Base-by-base conservation (phyloP, 2,113 vertebrate genomes). In the Lepisosteus osseus region DNA sequence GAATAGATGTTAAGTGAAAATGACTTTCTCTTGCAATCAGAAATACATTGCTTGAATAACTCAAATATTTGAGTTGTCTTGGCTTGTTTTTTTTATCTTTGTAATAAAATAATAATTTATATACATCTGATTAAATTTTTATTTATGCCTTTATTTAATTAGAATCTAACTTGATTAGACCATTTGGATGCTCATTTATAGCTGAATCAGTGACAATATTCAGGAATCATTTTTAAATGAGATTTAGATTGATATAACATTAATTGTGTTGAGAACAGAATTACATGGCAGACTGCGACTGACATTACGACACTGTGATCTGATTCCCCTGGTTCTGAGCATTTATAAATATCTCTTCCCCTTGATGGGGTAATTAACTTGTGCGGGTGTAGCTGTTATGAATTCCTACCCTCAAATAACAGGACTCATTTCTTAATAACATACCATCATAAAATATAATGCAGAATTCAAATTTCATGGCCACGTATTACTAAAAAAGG, bases 101-200 rank as follows among this genome's bases (percentile, higher is more conserved):
- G 5, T 13, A 66, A 68, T 68, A 75, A 71, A 77, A 68, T 65
- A 62, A 73, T 54, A 42, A 63, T 68, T 74, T 76, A 68, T 61
- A 56, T 76, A 78, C 63, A 9, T 51, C 9, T 5, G 74, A 72
- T 67, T 73, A 45, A 67, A 55, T 75, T 73, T 69, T 63, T 41
- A 43, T 74, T 62, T 76, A 13, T 67, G 74, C 12, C 47, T 76
- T 80, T 12, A 57, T 77, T 61, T 77, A 67, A 76, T 80, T 61
- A 67, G 47, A 44, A 42, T 56, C 59, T 47, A 45, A 61, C 12
- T 15, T 57, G 65, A 6, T 68, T 40, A 1, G 44, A 47, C 55
- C 44, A 56, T 45, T 68, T 45, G 12, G 56, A 29, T 44, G 59
- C 57, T 57, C 29, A 7, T 42, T 13, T 65, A 29, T 29, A 56